Evolutionary conservation across 2,797 vertebrate genomes (phyloP), one percentile per base, ranked within the genome.

Genomic region (Epinephelus coioides): DNA sequence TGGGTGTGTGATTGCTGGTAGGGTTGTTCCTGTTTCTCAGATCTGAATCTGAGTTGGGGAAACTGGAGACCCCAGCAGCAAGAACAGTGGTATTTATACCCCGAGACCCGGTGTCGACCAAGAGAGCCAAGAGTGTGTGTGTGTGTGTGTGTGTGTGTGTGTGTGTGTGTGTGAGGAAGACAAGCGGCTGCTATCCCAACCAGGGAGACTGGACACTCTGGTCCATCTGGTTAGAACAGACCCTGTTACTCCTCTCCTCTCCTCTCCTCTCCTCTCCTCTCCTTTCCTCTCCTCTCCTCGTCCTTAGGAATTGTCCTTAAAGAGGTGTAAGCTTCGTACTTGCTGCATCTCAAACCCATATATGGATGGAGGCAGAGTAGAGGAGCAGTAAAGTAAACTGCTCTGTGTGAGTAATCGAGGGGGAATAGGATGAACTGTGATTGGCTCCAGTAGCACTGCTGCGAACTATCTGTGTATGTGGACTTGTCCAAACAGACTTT

Each of bases 401-500:
- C 69, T 79, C 73, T 60, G 55, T 57, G 72, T 83, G 82, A 90
- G 68, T 86, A 76, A 89, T 82, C 51, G 77, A 63, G 76, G 67
- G 55, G 73, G 70, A 59, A 56, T 34, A 47, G 67, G 79, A 81
- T 34, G 19, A 44, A 23, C 69, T 60, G 78, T 34, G 78, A 85
- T 78, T 81, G 84, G 86, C 73, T 84, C 65, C 76, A 80, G 87
- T 70, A 74, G 81, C 44, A 9, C 53, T 72, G 77, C 90, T 81
- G 86, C 61, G 75, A 88, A 79, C 43, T 65, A 38, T 93, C 82
- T 92, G 93, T 94, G 51, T 93, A 93, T 73, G 70, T 67, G 73
- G 73, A 87, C 83, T 70, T 92, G 92, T 92, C 91, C 82, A 93
- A 94, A 94, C 91, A 94, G 43, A 76, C 60, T 59, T 65, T 89